These are phyloP conservation scores for Mormyrus iriodes DNA, from an alignment of 2,113 vertebrate species.

Conservation along the genomic window DNA sequence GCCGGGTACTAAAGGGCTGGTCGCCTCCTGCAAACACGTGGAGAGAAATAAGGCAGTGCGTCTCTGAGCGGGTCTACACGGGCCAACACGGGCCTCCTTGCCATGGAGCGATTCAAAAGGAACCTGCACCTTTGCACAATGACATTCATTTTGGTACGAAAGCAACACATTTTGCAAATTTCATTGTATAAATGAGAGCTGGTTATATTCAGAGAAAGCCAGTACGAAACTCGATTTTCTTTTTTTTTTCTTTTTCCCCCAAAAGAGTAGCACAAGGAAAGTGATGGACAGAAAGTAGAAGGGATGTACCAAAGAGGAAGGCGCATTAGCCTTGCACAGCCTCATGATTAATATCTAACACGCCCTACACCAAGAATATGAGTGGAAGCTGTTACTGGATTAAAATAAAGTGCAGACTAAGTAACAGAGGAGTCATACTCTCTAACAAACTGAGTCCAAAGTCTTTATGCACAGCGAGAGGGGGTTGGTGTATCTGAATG, in stretches of 20 bases:
- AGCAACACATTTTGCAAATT: background rate
- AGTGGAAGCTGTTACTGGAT: slow-evolving; percentile 16
- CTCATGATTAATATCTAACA: background rate
- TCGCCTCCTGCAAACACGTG: background rate
- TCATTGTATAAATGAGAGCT: background rate
- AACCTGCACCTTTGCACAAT: background rate
- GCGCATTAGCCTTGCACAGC: slow-evolving; percentile 32
- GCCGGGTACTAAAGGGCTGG: slow-evolving; percentile 54
- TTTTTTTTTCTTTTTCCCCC: slow-evolving; percentile 25
- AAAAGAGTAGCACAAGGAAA: slow-evolving; percentile 38
- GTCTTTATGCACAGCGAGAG: background rate
- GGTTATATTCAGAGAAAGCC: background rate
- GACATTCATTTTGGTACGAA: background rate
- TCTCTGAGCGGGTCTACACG: background rate
- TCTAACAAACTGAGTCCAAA: background rate
- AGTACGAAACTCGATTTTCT: slow-evolving; percentile 17
- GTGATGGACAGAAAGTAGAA: slow-evolving; percentile 41
- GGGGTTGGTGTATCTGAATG: slow-evolving; percentile 22
- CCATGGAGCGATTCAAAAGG: background rate
- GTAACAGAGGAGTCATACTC: background rate
- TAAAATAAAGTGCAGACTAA: background rate
- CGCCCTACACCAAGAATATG: slow-evolving; percentile 29
- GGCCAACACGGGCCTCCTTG: background rate
- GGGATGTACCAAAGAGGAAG: slow-evolving; percentile 15
- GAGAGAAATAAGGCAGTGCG: background rate